Evolutionary conservation across 2,888 invertebrate genomes (phyloP), one percentile per base, ranked within the genome.

Genomic region (Nowickia ferox): DNA sequence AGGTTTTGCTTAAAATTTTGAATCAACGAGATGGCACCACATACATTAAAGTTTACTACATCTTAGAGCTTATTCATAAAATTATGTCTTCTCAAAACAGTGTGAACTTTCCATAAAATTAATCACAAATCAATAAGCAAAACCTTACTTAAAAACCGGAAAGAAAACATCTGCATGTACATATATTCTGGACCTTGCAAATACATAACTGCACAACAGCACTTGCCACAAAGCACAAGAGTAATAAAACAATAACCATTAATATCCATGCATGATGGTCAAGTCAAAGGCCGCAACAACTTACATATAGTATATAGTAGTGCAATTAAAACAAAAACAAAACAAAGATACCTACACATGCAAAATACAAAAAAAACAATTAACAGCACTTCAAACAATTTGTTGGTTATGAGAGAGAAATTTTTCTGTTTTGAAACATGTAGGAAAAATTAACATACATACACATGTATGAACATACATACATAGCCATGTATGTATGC

Each of bases 121-220:
- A 19, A 57, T 19, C 65, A 63, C 63, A 55, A 65, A 66, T n/a
- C 30, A 40, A 22, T 57, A 17, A 55, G 59, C n/a, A 22, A 51
- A 66, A 51, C 40, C n/a, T 57, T 57, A 30, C 51, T 48, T 40
- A 68, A 63, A 80, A 81, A 77, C 71, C 76, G 71, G 72, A 83
- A 86, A 79, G 63, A 86, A 75, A 83, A 71, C 82, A 83, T 69
- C 78, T 86, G 78, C 82, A 71, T 74, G 13, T 30, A 4, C 4
- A 1, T 44, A 53, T 40, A 48, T 61, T 61, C 69, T 71, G 65
- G 10, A 10, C 42, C 53, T 76, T 59, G 51, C 59, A 71, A 75
- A 83, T n/a, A n/a, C n/a, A n/a, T 59, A 51, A 66, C 66, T 65
- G 53, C 53, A 77, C 79, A 72, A 69, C 22, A 57, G 53, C 40